Conservation (phyloP, 2,797 vertebrate species). For the Florisuga fusca region DNA sequence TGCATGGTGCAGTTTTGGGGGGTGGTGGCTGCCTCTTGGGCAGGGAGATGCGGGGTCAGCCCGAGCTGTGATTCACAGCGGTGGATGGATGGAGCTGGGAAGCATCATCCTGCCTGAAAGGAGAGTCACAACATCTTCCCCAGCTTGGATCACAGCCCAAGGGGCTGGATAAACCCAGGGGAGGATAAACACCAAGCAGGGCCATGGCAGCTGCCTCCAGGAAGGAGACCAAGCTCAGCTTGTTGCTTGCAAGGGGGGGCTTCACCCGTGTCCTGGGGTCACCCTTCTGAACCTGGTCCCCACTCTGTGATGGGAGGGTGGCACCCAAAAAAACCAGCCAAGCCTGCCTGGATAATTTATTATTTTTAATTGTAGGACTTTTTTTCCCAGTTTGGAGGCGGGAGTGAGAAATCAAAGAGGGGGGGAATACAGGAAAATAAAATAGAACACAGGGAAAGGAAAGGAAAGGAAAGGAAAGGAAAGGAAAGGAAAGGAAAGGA, state of each 20-base stretch:
- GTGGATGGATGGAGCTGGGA: background rate
- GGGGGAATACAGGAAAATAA: no score
- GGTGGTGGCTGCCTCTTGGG: background rate
- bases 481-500: no score
- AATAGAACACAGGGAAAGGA: background rate
- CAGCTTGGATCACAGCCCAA: background rate
- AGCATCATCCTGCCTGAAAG: fast-evolving
- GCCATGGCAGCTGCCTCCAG: background rate
- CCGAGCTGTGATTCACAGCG: fast-evolving
- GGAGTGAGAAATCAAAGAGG: background rate
- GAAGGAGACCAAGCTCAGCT: background rate
- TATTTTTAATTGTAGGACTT: fast-evolving
- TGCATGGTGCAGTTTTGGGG: background rate
- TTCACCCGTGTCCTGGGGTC: background rate
- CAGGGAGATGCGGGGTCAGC: background rate
- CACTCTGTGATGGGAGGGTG: fast-evolving
- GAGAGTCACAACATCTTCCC: background rate
- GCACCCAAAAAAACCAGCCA: background rate
- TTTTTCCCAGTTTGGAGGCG: background rate
- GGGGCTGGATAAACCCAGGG: background rate
- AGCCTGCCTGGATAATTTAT: background rate
- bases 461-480: background rate
- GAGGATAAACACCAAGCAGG: background rate
- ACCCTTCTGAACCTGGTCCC: background rate
- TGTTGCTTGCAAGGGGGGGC: background rate